Evolutionary conservation across 2,113 vertebrate species (phyloP), one percentile per base, ranked within the genome.

Genomic region (rat (Rattus norvegicus)): DNA sequence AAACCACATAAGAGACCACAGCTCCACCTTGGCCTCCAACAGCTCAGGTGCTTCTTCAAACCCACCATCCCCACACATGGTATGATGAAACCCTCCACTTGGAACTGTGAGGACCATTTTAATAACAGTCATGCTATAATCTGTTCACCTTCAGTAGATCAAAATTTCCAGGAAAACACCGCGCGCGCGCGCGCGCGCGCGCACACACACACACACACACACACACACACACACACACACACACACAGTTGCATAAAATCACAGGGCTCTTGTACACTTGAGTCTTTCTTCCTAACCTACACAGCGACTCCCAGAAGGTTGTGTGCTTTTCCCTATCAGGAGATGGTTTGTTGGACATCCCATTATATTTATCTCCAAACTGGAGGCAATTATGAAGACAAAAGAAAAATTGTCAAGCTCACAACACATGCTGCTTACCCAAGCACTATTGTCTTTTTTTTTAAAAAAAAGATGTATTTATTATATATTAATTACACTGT

Each of bases 351-450:
- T n/a, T 33, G 59, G 76, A 61, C 63, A 59, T 83, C 59, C 91
- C 67, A 70, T 95, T 52, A n/a, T 49, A 70, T 76, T 91, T 75
- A 92, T 94, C 75, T 93, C 73, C 49, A 59, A 79, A 96, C 91
- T 91, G n/a, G 28, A 52, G 77, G 75, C 88, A 77, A 95, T 67
- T 70, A 81, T 92, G 30, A 90, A 86, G 56, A 43, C 43, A 83
- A 81, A 91, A 89, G 79, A 80, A 95, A 93, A 93, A 61, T 47
- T 20, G 67, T 75, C 56, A 47, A 49, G 92, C 89, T 76, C 75
- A 92, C 72, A 54, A 76, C 76, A 52, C 69, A 63, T 11, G 43
- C 67, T 70, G 47, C 93, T 91, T 43, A 75, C 36, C 39, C 88
- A 69, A 70, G 13, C 26, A 33, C 36, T 81, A 61, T 91, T 80